These are phyloP conservation scores for Gastrophryne carolinensis DNA, from an alignment of 2,797 vertebrate genomes.

Conservation along the genomic window DNA sequence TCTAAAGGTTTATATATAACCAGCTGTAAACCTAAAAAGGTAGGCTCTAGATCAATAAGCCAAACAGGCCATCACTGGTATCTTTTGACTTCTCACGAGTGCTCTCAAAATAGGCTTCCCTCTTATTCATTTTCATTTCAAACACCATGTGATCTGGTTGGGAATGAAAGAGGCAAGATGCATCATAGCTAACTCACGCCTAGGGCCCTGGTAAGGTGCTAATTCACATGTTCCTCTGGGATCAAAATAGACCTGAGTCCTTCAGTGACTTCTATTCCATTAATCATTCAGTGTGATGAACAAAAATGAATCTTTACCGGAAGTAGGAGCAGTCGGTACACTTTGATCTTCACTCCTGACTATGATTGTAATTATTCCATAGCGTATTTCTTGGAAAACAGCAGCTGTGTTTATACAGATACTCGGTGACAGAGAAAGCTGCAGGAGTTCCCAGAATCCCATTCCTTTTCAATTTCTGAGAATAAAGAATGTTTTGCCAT, in stretches of 20 bases:
- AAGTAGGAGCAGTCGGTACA: background rate
- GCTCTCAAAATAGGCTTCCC: too few relatives aligned
- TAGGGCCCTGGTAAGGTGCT: background rate
- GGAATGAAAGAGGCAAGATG: too few relatives aligned
- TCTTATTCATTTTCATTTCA: too few relatives aligned
- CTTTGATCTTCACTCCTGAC: conserved; percentile 55
- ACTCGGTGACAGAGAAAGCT: conserved; percentile 74
- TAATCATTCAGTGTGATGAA: background rate
- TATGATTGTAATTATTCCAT: conserved; percentile 70
- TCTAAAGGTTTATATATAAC: too few relatives aligned
- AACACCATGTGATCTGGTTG: too few relatives aligned
- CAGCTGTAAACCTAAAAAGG: too few relatives aligned
- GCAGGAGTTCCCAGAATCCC: conserved; percentile 67
- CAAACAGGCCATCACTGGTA: too few relatives aligned
- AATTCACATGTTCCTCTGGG: background rate
- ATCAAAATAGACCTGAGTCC: background rate
- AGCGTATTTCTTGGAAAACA: conserved; percentile 75
- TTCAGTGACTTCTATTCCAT: background rate
- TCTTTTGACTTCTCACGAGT: too few relatives aligned
- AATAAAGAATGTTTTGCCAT: conserved; percentile 56
- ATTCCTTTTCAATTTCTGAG: conserved; percentile 61
- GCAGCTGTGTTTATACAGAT: conserved; percentile 77
- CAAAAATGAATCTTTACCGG: background rate
- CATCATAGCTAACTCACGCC: background rate
- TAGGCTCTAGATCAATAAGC: too few relatives aligned